Evolutionary conservation across 1,140 invertebrate genomes (phyloP).

Genomic region (Drosophila nikananu): DNA sequence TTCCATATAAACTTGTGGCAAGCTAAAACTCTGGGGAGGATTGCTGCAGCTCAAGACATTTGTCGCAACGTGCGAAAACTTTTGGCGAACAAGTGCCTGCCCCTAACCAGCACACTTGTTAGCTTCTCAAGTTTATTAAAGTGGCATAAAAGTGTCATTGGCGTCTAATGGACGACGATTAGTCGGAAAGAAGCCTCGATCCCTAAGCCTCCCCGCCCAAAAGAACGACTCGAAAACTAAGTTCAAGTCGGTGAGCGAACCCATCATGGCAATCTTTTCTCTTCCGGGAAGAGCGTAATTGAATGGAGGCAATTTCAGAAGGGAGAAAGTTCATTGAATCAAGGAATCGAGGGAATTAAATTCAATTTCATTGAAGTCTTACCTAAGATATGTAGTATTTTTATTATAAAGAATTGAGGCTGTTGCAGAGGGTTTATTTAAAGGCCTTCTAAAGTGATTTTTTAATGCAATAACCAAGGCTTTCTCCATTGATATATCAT

Average conservation of each 20-base stretch:
- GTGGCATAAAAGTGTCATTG: conserved; percentile 84
- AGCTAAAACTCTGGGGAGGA: conserved; percentile 29
- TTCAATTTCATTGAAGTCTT: not conserved
- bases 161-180: conserved; percentile 78
- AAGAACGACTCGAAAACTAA: conserved; percentile 21
- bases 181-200: conserved; percentile 43
- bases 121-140: conserved; percentile 79
- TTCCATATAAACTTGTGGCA: conserved; percentile 44
- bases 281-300: conserved; percentile 16
- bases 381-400: not conserved
- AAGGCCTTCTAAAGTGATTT: not conserved
- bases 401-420: too few relatives aligned
- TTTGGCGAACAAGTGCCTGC: conserved; percentile 54
- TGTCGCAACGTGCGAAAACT: conserved; percentile 73
- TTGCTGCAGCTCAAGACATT: conserved; percentile 63
- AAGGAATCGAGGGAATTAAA: not conserved
- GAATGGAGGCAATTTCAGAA: conserved; percentile 1
- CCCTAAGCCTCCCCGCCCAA: conserved; percentile 15
- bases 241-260: not conserved
- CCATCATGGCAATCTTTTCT: conserved; percentile 8
- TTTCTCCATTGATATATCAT: not conserved
- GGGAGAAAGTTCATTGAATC: conserved; percentile 7
- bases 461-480: not conserved
- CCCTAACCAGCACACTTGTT: conserved; percentile 34
- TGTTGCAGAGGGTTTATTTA: not conserved